Conservation (phyloP, 2,113 vertebrate species). For the Ellobius talpinus region DNA sequence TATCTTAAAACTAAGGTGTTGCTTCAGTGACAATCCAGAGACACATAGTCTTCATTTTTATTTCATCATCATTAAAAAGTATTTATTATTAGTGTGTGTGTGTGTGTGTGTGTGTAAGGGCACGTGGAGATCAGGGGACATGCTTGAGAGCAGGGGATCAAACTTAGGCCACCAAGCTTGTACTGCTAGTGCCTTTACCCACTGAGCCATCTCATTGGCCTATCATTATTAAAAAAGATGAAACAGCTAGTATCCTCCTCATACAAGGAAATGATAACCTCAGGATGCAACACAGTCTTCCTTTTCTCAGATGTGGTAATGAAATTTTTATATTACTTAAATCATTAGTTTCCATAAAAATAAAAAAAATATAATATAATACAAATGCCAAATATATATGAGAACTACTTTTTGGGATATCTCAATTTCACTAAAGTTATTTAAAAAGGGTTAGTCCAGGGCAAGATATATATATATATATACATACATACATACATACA, state of each 20-base stretch:
- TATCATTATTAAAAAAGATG: neutral
- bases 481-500: neutral
- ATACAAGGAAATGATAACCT: constrained; percentile 36
- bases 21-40: constrained; percentile 19
- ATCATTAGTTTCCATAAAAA: constrained; percentile 7
- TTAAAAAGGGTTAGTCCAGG: neutral
- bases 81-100: neutral
- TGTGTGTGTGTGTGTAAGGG: neutral
- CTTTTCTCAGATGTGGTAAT: constrained; percentile 32
- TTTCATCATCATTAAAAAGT: neutral
- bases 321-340: constrained; percentile 48
- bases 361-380: constrained; percentile 38
- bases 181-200: neutral
- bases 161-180: neutral
- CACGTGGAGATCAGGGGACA: neutral
- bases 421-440: constrained; percentile 19
- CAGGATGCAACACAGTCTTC: neutral
- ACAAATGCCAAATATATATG: constrained; percentile 1
- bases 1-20: constrained; percentile 53
- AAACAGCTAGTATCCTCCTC: constrained; percentile 11
- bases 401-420: neutral
- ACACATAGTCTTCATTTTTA: neutral
- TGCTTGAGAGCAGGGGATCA: neutral
- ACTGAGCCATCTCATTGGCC: neutral
- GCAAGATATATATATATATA: neutral